Percentiles rank a stretch among this genome's conserved stretches.
phyloP scores from a whole-genome alignment of 2,797 vertebrate genomes.

The Coreius guichenoti region DNA sequence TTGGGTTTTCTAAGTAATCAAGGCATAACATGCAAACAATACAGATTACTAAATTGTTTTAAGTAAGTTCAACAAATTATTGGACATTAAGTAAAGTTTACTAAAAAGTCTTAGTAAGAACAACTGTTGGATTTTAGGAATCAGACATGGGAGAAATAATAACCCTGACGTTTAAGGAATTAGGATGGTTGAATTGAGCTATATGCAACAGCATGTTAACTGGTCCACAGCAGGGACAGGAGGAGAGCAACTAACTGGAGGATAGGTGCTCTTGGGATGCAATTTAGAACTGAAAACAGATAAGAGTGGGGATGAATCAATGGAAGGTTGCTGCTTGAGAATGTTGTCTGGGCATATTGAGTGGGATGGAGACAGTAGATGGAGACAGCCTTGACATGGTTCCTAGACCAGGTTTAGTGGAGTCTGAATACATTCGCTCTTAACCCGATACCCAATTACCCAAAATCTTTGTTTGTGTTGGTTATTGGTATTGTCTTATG shows the following conservation, averaged over 20 bases:
- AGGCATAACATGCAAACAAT: too few relatives aligned
- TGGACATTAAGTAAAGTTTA: too few relatives aligned
- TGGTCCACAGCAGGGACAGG: constrained; percentile 24
- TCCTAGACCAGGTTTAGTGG: constrained; percentile 50
- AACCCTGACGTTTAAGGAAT: constrained; percentile 51
- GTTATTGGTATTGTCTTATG: constrained; percentile 1
- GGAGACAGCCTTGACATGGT: constrained; percentile 47
- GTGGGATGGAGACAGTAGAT: constrained; percentile 47
- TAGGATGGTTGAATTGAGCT: constrained; percentile 56
- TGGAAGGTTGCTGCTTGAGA: constrained; percentile 38
- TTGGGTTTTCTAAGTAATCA: too few relatives aligned
- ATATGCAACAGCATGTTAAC: constrained; percentile 46
- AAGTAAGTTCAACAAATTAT: too few relatives aligned
- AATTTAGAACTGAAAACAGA: constrained; percentile 46
- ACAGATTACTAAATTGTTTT: too few relatives aligned
- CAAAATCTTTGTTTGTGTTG: constrained; percentile 33
- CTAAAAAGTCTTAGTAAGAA: too few relatives aligned
- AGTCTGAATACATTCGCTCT: constrained; percentile 42
- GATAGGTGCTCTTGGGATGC: constrained; percentile 28
- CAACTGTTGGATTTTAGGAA: too few relatives aligned
- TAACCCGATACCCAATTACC: constrained; percentile 55
- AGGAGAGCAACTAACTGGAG: constrained; percentile 19
- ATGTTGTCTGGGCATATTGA: constrained; percentile 49
- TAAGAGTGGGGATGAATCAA: constrained; percentile 23
- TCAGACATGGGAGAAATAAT: constrained; percentile 50